A percentile compares a stretch with the other conserved stretches of the same genome.
These are phyloP conservation scores for Cantharis rustica DNA, from an alignment of 2,888 invertebrate genomes.

Conservation along the genomic window DNA sequence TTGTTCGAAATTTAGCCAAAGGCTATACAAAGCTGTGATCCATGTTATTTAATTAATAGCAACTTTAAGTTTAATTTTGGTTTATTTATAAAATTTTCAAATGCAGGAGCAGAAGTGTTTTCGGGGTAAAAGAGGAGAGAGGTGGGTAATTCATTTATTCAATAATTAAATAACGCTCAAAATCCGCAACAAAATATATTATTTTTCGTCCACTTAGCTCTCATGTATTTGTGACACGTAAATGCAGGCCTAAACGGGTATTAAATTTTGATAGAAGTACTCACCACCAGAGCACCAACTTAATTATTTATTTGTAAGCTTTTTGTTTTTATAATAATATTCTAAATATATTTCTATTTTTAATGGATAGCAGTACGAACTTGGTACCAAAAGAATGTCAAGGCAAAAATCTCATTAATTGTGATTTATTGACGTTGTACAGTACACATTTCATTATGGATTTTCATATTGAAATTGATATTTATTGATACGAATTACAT, in stretches of 20 bases:
- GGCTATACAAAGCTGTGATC: background rate
- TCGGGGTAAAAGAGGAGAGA: too few species aligned
- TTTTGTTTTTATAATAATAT: background rate
- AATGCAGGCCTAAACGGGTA: too few species aligned
- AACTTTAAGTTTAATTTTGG: background rate
- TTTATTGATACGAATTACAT: background rate
- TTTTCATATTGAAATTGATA: background rate
- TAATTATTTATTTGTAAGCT: background rate
- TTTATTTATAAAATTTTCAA: background rate
- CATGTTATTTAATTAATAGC: background rate
- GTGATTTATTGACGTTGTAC: background rate
- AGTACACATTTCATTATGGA: background rate
- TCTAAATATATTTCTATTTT: background rate
- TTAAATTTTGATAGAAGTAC: background rate
- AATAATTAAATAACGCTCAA: background rate
- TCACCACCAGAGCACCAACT: background rate
- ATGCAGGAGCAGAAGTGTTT: background rate
- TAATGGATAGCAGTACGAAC: background rate
- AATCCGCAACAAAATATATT: background rate
- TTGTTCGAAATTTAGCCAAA: background rate
- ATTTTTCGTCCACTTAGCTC: background rate
- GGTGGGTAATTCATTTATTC: background rate
- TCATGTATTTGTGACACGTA: too few species aligned
- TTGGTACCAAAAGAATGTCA: background rate
- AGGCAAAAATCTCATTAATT: background rate